Evolutionary conservation across 2,797 vertebrate genomes (phyloP).

Genomic region (Aselliscus stoliczkanus): DNA sequence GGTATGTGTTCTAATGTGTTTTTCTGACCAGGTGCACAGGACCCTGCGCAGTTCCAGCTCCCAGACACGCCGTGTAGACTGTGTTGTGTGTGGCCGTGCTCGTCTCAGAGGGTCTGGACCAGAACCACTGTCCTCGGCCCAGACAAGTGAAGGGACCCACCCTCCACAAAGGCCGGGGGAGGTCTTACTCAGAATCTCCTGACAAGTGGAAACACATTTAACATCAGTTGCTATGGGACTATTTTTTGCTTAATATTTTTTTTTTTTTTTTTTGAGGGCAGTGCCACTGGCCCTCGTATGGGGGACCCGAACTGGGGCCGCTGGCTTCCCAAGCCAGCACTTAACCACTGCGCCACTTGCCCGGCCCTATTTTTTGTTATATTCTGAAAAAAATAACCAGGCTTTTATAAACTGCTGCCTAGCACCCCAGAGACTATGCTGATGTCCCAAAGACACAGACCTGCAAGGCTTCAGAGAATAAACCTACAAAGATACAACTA

Average conservation of each 20-base stretch:
- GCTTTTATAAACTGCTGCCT: background rate
- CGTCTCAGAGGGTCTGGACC: background rate
- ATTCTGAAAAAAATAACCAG: background rate
- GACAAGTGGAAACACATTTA: background rate
- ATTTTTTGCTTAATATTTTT: no score
- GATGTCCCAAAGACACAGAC: background rate
- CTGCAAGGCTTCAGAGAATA: background rate
- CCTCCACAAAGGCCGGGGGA: background rate
- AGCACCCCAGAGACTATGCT: background rate
- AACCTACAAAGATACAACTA: background rate
- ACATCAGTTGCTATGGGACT: background rate
- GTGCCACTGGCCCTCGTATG: no score
- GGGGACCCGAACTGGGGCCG: no score
- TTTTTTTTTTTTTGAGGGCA: no score
- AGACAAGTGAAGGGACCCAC: accelerated
- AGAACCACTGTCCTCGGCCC: background rate
- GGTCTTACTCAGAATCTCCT: background rate
- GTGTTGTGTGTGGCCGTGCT: background rate
- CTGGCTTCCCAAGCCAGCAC: no score
- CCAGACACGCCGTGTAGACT: accelerated
- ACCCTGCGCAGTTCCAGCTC: background rate
- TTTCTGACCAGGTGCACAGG: background rate
- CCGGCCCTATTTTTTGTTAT: background rate
- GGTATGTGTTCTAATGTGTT: background rate
- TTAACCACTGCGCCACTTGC: no score